A percentile compares a stretch with the other conserved stretches of the same genome.
These are phyloP conservation scores for Tetranychus urticae DNA, from an alignment of 1,140 invertebrate species.

Conservation along the genomic window DNA sequence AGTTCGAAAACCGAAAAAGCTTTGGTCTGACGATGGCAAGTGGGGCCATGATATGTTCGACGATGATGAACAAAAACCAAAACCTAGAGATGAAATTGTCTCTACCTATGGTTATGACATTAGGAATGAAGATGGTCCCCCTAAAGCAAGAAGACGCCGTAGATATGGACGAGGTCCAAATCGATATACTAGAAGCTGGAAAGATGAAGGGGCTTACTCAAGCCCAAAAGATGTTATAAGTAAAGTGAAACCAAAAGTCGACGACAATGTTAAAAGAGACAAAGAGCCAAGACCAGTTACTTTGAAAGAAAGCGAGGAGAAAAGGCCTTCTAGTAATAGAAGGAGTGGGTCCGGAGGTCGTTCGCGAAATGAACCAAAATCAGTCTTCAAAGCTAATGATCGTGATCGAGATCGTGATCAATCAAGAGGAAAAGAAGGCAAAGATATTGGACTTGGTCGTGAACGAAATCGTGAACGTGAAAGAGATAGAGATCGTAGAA, in stretches of 20 bases:
- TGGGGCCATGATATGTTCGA: slow-evolving; percentile 80
- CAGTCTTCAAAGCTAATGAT: too few relatives aligned
- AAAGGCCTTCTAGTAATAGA: neutral
- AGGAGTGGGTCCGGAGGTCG: too few relatives aligned
- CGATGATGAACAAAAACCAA: slow-evolving; percentile 54
- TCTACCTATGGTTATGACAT: slow-evolving; percentile 84
- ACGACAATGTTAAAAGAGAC: neutral
- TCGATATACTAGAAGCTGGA: slow-evolving; percentile 73
- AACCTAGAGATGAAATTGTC: slow-evolving; percentile 59
- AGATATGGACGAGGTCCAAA: slow-evolving; percentile 68
- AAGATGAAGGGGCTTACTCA: slow-evolving; percentile 59
- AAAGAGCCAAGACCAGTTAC: neutral
- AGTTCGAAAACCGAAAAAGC: slow-evolving; percentile 19
- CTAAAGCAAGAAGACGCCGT: slow-evolving; percentile 51
- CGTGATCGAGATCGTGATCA: too few relatives aligned
- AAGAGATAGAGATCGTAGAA: too few relatives aligned
- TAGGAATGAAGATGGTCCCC: slow-evolving; percentile 65
- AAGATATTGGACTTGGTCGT: too few relatives aligned
- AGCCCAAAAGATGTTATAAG: neutral
- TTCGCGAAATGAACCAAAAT: too few relatives aligned
- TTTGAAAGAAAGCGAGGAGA: neutral
- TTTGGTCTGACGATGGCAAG: slow-evolving; percentile 33
- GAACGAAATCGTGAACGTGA: too few relatives aligned
- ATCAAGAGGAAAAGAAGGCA: too few relatives aligned
- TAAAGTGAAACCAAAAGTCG: neutral